Base-by-base conservation (phyloP, 2,797 vertebrate genomes). In the Pipistrellus kuhlii region DNA sequence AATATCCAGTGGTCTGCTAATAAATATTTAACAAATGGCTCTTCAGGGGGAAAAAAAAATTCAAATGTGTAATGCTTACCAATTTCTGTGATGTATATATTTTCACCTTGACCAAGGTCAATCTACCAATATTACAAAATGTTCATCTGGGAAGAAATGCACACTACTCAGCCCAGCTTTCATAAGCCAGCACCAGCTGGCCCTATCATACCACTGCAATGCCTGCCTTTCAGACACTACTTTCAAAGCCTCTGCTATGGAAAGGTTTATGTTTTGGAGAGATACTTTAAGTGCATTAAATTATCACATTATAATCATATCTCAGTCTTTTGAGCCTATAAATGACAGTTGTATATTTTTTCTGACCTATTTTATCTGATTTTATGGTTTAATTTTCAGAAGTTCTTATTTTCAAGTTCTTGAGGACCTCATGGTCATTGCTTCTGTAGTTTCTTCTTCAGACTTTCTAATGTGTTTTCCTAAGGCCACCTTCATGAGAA, bases 311-410 rank as follows among this genome's bases (percentile, higher is more conserved):
- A 48, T 80, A 69, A 72, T 75, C 12, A 41, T 48, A 69, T 32
- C 11, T 32, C 68, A 76, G 46, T 84, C 8, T 92, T 82, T 81
- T 57, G 15, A 89, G 46, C n/a, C 20, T 55, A 51, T 11, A 66
- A 57, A 51, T 69, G 9, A 23, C 15, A 12, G 38, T 75, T 57
- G 18, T 44, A 23, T 53, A 5, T 53, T n/a, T 83, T 75, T 51
- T 59, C 32, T 66, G 53, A 69, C 64, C 25, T 41, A 10, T 86
- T 15, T 69, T 68, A 85, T 1, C 25, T 68, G 17, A 30, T 66
- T 84, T 69, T 93, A 20, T 46, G 14, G 3, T 32, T 81, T 95
- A 53, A 32, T 77, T 95, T 95, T 73, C 30, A 76, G 20, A 86
- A 85, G 17, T 69, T 23, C 1, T 72, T 81, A 71, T 35, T 62